Base-by-base conservation (phyloP, 1,140 invertebrate genomes). In the Pinna nobilis region DNA sequence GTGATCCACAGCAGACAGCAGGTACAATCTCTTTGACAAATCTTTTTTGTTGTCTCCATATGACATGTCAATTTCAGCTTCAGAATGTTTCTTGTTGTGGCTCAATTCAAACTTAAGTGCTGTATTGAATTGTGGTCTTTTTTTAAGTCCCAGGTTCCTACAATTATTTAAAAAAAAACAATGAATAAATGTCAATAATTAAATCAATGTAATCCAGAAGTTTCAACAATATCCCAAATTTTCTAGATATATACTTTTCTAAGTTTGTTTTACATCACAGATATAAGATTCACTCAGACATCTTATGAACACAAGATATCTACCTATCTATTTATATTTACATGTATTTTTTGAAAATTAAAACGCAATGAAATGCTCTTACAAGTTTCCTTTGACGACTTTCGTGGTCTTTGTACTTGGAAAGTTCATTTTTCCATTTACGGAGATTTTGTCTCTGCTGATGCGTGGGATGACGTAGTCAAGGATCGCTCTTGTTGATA, bases 41-140 rank as follows among this genome's bases (percentile, higher is more conserved):
- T 66, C 63, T 7, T 66, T 66, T 32, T n/a, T n/a, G n/a, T 66
- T 66, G 13, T 44, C 18, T 13, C 63, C 63, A 51, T 66, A 66
- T 28, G n/a, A 5, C 1, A 66, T 7, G 11, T 66, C 63, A 51
- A 51, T 37, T 4, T 66, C n/a, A 6, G 33, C 39, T 32, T 51
- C 49, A 28, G 63, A 47, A 15, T 32, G 18, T 53, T 44, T 33
- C 3, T 11, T 1, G 25, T 66, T 66, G 63, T 66, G 44, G 30
- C 20, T 50, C 25, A 66, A 13, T 6, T 66, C 33, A 5, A 44
- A 47, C 7, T 7, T 37, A 20, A 66, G n/a, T 11, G n/a, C n/a
- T 7, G 37, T 49, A 37, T 66, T 51, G 18, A 47, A 66, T 44
- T 51, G 32, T 25, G 0, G 25, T 23, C 25, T 51, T 20, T n/a